Base-by-base conservation (phyloP, 2,113 vertebrate genomes). In the Paraplagusia blochii region DNA sequence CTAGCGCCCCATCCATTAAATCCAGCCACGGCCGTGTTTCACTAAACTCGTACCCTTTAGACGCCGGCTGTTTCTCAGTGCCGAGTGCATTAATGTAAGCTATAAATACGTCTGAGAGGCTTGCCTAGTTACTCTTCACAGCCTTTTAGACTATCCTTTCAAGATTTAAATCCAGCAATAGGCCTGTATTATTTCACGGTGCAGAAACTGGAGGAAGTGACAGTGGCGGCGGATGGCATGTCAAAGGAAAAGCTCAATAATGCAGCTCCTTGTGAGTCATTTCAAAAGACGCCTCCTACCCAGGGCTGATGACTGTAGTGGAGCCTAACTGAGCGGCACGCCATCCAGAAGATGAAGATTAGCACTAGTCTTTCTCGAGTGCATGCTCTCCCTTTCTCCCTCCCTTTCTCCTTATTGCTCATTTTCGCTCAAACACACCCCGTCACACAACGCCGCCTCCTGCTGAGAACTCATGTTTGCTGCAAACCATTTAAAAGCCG, bases 401-500 rank as follows among this genome's bases (percentile, higher is more conserved):
- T 38, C 22, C 6, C 22, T 13, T 11, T 8, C 36, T 38, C 22
- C 6, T 6, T 29, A 29, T 29, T 4, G 22, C 22, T 29, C 22
- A 29, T 6, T 29, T 29, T 29, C 40, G 6, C 10, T 13, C 13
- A 29, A 11, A 7, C 42, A 15, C 42, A 15, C 42, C 12, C 13
- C 7, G 13, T 11, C 62, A 56, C 58, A 57, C 44, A 6, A 54
- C 58, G 50, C 67, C 33, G 34, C 47, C 55, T 71, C 77, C 79
- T 11, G 60, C n/a, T 12, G 69, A 49, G 70, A 59, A 50, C 50
- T 46, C 29, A 6, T 82, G 78, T 68, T 83, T 62, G 58, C 58
- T n/a, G 39, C 57, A 59, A 69, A 49, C 63, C 58, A 48, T 76
- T 76, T 66, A 72, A 53, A 76, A 69, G 45, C 63, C 63, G 74